A percentile compares a stretch with the other conserved stretches of the same genome.
Conservation (phyloP, 2,797 vertebrate species). For the Glyptemys insculpta region DNA sequence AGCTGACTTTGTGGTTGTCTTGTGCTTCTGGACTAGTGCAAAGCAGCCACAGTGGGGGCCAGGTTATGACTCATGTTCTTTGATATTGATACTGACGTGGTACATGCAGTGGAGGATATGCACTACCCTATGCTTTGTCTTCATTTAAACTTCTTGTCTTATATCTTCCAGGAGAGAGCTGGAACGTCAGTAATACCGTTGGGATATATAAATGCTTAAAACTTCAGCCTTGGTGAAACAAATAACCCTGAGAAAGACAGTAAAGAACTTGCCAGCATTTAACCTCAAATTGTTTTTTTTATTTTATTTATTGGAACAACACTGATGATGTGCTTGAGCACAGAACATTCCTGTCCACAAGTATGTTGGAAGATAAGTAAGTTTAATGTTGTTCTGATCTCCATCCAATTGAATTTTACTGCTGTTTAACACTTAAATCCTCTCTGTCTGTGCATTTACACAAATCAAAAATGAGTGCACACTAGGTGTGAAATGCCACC, state of each 20-base stretch:
- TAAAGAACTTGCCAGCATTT: background rate
- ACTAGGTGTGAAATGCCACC: background rate
- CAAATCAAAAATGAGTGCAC: background rate
- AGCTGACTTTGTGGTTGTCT: background rate
- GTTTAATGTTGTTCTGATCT: background rate
- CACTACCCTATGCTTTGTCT: background rate
- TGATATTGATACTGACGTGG: background rate
- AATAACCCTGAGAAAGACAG: no score
- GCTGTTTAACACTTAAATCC: background rate
- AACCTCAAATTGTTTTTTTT: background rate
- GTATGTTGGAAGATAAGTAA: background rate
- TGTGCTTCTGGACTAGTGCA: background rate
- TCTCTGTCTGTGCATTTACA: background rate
- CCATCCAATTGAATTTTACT: background rate
- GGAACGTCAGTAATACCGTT: background rate
- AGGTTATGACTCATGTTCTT: background rate
- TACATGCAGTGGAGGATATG: background rate
- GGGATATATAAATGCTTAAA: no score
- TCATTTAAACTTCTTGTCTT: constrained; percentile 16
- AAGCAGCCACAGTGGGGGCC: background rate
- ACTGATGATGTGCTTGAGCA: background rate
- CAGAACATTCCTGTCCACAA: background rate
- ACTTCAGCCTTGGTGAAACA: background rate
- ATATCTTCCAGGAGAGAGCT: background rate
- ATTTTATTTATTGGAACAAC: background rate